Evolutionary conservation across 64 coral and sea anemone species (phyloP).

Genomic region (Astreopora myriophthalma): DNA sequence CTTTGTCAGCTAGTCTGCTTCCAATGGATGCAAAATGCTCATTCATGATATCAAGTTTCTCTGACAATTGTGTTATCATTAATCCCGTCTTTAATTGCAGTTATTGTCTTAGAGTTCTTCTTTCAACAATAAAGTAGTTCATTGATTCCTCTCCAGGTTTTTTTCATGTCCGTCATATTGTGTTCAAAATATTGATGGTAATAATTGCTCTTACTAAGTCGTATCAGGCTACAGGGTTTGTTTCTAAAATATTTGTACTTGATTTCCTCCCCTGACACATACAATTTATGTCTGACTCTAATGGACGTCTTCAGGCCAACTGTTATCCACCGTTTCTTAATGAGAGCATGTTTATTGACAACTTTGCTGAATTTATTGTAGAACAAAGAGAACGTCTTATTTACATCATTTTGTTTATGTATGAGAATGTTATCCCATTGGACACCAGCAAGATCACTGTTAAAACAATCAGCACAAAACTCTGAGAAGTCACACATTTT

Average conservation of each 20-base stretch:
- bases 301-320: background rate
- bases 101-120: too few relatives aligned
- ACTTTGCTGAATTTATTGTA: too few relatives aligned
- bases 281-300: background rate
- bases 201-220: too few relatives aligned
- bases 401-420: background rate
- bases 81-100: too few relatives aligned
- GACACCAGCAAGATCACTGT: background rate
- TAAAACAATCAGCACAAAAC: background rate
- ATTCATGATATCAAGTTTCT: too few relatives aligned
- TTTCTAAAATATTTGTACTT: slow-evolving; percentile 26
- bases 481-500: slow-evolving; percentile 22
- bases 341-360: slow-evolving; percentile 36
- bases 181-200: too few relatives aligned
- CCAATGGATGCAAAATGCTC: too few relatives aligned
- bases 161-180: too few relatives aligned
- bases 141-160: too few relatives aligned
- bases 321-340: background rate
- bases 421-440: background rate
- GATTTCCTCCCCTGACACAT: background rate
- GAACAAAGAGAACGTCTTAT: slow-evolving; percentile 26
- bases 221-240: background rate
- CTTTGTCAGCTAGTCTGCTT: too few relatives aligned
- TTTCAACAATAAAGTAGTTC: too few relatives aligned
- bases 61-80: too few relatives aligned